Conservation (phyloP, 2,113 vertebrate genomes). For the Triplophysa tibetana region DNA sequence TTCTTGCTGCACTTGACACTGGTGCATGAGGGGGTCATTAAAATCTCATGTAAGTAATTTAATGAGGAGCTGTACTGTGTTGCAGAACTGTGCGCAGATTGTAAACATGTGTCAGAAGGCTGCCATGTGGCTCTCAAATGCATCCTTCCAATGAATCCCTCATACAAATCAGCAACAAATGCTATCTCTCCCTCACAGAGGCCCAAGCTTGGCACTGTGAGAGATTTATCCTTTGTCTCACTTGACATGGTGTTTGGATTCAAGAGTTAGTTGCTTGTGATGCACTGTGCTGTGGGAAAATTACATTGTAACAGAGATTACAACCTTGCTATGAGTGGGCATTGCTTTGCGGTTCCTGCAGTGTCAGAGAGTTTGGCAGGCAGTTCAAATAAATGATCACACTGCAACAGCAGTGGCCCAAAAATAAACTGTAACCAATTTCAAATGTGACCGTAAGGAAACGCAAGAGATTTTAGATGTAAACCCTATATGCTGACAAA, state of each 20-base stretch:
- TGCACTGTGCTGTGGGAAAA: constrained; percentile 30
- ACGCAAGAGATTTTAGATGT: constrained; percentile 28
- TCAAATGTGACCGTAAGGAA: constrained; percentile 24
- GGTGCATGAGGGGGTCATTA: constrained; percentile 59
- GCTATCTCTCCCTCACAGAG: constrained; percentile 39
- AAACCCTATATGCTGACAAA: constrained; percentile 42
- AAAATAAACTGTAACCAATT: constrained; percentile 23
- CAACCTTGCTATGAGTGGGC: constrained; percentile 24
- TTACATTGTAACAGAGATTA: constrained; percentile 26
- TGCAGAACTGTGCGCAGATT: constrained; percentile 70
- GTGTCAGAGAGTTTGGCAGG: constrained; percentile 34
- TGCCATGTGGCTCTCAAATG: constrained; percentile 57
- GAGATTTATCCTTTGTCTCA: constrained; percentile 25
- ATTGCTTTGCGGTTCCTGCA: not conserved
- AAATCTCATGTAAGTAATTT: constrained; percentile 68
- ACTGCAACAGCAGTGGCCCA: constrained; percentile 12
- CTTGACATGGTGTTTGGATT: constrained; percentile 28
- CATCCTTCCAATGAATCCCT: constrained; percentile 35
- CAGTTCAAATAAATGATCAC: constrained; percentile 20
- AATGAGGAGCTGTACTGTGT: constrained; percentile 71
- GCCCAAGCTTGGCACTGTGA: not conserved
- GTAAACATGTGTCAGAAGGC: constrained; percentile 70
- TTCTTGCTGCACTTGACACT: constrained; percentile 61
- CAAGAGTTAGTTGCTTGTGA: constrained; percentile 39
- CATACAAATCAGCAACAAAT: constrained; percentile 64